Conservation (phyloP, 2,888 invertebrate species). For the Drosophila meridionalis region DNA sequence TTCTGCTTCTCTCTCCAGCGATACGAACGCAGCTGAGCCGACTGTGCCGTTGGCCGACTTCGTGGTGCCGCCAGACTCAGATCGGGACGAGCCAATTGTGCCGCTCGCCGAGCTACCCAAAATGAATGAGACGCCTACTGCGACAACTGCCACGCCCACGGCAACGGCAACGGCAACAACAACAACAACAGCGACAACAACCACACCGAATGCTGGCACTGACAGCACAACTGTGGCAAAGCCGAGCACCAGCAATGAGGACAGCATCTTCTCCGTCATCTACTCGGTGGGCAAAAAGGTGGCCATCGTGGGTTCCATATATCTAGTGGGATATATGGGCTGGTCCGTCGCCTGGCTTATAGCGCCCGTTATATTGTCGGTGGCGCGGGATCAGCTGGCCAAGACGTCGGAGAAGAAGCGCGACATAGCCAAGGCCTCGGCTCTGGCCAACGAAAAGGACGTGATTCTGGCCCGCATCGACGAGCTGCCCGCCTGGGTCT, state of each 20-base stretch:
- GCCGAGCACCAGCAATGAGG: conserved; percentile 57
- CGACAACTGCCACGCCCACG: conserved; percentile 35
- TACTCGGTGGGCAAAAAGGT: conserved; percentile 89
- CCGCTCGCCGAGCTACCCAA: conserved; percentile 51
- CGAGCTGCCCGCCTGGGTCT: conserved; percentile 98
- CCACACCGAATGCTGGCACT: conserved; percentile 35
- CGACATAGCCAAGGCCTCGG: conserved; percentile 91
- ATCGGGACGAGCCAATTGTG: conserved; percentile 56
- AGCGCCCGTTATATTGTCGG: conserved; percentile 90
- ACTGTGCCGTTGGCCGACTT: conserved; percentile 68
- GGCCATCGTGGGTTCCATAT: conserved; percentile 90
- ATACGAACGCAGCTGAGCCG: conserved; percentile 45
- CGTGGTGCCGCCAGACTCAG: conserved; percentile 52
- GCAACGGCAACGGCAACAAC: not conserved
- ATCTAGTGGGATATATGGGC: conserved; percentile 93
- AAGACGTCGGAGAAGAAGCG: conserved; percentile 90
- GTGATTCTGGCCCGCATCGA: conserved; percentile 94
- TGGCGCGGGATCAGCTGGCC: conserved; percentile 92
- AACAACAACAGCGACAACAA: conserved; percentile 2
- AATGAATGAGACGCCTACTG: conserved; percentile 57
- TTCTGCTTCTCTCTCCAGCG: conserved; percentile 37
- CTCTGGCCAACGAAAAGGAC: conserved; percentile 92
- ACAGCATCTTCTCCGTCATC: conserved; percentile 87
- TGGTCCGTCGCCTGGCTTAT: conserved; percentile 93
- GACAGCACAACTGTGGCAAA: conserved; percentile 30